These are phyloP conservation scores for Lycocerus yunnanus DNA, from an alignment of 2,888 invertebrate genomes.

Conservation along the genomic window DNA sequence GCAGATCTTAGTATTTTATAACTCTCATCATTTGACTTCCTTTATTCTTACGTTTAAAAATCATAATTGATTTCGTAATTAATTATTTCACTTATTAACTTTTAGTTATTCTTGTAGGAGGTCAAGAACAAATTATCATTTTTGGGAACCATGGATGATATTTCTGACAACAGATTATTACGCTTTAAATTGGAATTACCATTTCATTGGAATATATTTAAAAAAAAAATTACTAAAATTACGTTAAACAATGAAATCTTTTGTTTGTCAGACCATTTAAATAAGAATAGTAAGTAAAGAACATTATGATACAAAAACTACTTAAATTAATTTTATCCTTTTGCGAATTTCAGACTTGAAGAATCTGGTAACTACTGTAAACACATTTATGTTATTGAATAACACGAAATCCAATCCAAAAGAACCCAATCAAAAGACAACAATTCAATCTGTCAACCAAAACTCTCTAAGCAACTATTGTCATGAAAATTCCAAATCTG, in stretches of 20 bases:
- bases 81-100: no score
- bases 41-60: no score
- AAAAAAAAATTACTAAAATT: slow-evolving; percentile 63
- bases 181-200: slow-evolving; percentile 66
- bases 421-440: no score
- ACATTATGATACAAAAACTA: background rate
- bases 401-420: no score
- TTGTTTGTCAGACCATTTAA: slow-evolving; percentile 61
- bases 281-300: slow-evolving; percentile 44
- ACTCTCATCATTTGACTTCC: no score
- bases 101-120: slow-evolving; percentile 55
- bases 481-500: slow-evolving; percentile 44
- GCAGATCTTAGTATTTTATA: no score
- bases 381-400: background rate
- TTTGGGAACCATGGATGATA: slow-evolving; percentile 47
- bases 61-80: no score
- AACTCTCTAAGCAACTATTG: slow-evolving; percentile 39
- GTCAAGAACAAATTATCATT: slow-evolving; percentile 58
- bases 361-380: background rate
- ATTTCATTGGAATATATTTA: slow-evolving; percentile 49
- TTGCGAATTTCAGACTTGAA: background rate
- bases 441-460: no score
- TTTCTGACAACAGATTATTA: slow-evolving; percentile 51
- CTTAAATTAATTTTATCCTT: background rate
- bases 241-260: slow-evolving; percentile 61